Conservation (phyloP, 2,797 vertebrate genomes). For the Chrysocyon brachyurus region DNA sequence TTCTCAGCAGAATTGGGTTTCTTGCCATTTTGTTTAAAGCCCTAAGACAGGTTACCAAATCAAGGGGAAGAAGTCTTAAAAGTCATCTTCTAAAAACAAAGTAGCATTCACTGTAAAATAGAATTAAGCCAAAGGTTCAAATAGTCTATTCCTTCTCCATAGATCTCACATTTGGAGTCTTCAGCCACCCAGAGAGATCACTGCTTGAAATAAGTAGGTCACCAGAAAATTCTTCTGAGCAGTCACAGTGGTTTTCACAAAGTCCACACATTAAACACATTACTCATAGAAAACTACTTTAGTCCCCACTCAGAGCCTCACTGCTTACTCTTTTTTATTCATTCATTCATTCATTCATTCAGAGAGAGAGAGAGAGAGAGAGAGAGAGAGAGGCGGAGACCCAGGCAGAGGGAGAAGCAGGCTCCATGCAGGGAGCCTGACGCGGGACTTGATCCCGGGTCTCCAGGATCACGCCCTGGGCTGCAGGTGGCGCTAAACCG, state of each 20-base stretch:
- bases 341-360: no score
- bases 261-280: background rate
- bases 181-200: background rate
- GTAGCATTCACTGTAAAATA: conserved; percentile 39
- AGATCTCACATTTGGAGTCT: background rate
- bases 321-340: no score
- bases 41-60: background rate
- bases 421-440: no score
- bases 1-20: background rate
- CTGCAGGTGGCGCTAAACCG: no score
- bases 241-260: conserved; percentile 9
- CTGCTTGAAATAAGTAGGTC: background rate
- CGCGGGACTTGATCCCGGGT: no score
- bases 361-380: no score
- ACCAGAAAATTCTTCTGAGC: background rate
- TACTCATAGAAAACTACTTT: background rate
- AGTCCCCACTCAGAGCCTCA: background rate
- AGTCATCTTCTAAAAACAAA: conserved; percentile 50
- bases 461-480: no score
- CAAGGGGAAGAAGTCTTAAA: background rate
- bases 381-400: no score
- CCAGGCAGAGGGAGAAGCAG: no score
- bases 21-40: conserved; percentile 53
- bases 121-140: conserved; percentile 26
- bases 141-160: background rate